phyloP scores from a whole-genome alignment of 2,113 vertebrate species.

The Eudyptes chrysolophus region DNA sequence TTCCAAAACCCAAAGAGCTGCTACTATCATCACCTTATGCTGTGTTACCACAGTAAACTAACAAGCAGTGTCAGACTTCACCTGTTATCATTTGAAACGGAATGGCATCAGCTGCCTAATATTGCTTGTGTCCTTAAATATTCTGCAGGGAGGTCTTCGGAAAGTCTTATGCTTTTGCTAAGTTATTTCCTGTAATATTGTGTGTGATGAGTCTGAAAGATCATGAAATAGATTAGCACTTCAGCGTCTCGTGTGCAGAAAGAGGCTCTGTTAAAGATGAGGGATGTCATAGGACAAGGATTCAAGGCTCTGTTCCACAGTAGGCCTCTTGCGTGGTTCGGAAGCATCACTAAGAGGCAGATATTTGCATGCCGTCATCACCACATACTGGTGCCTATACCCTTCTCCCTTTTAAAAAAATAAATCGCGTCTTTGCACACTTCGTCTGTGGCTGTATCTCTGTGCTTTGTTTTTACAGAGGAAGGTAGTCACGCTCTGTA shows the following conservation, averaged over 20 bases:
- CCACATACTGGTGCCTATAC: neutral
- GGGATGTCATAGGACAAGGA: neutral
- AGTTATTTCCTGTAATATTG: neutral
- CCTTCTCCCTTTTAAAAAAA: neutral
- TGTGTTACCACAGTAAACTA: neutral
- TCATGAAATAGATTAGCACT: neutral
- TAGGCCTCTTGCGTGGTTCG: neutral
- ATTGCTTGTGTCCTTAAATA: neutral
- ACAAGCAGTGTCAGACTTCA: neutral
- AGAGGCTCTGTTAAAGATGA: neutral
- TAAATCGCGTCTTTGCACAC: neutral
- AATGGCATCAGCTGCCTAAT: neutral
- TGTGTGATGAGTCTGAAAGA: neutral
- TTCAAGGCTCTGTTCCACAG: neutral
- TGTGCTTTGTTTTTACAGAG: neutral
- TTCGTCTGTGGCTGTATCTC: neutral
- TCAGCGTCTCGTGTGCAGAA: neutral
- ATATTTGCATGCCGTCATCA: neutral
- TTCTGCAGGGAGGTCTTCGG: neutral
- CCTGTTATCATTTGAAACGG: neutral
- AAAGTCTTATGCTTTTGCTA: neutral
- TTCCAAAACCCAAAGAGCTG: neutral
- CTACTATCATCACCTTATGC: neutral
- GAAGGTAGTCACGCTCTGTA: neutral
- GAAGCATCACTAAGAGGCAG: neutral